Base-by-base conservation (phyloP, 1,140 invertebrate genomes). In the Akabosia matsudoensis region DNA sequence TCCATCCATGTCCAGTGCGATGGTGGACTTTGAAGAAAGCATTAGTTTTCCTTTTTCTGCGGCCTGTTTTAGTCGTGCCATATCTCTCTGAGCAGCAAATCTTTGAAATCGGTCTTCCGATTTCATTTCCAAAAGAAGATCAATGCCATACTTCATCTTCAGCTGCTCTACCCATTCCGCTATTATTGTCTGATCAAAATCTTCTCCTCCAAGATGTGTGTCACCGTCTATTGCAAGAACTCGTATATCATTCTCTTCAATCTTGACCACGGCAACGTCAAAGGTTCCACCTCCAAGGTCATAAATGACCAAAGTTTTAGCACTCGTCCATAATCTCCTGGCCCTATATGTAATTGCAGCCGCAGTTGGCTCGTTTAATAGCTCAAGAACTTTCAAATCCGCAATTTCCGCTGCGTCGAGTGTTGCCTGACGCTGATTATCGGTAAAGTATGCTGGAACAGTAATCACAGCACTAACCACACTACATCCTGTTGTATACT, bases 211-310 rank as follows among this genome's bases (percentile, higher is more conserved):
- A 22, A 70, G 81, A 77, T 87, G 85, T 64, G 85, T 87, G 75
- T 87, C 86, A 67, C 86, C 86, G 81, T 84, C 84, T n/a, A 86
- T 86, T 2, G 85, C 84, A 80, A 85, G 85, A 26, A 87, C 86
- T 78, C 86, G 85, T 82, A 87, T 86, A 22, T 76, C 72, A 61
- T 86, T 86, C 74, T 87, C 85, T 74, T 85, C 83, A 78, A 88
- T 87, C 14, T 83, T 84, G 33, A 88, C 81, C 74, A 88, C 84
- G 4, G 87, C 88, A 7, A 88, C 86, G 83, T 88, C 87, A 82
- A 88, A 88, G 34, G 87, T 88, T 33, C 87, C 87, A 79, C 87
- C 87, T 70, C 87, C 87, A 52, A 88, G 81, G 82, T 90, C 88
- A 82, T 88, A 90, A 79, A 89, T 73, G 3, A 70, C 7, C 10